Conservation (phyloP, 1,140 invertebrate genomes). For the Drosophila hydei region DNA sequence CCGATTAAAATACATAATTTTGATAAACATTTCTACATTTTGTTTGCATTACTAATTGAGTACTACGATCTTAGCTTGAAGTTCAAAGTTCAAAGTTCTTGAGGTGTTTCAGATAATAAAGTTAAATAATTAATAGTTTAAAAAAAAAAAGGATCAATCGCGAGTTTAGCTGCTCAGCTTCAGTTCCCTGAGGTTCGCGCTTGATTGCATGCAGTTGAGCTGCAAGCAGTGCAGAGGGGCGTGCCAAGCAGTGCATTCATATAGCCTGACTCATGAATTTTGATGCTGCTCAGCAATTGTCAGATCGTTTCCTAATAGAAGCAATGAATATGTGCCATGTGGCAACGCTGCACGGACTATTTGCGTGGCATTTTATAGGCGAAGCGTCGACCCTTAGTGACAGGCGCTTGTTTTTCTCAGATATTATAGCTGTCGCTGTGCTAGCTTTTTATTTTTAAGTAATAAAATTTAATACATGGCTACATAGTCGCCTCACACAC, state of each 20-base stretch:
- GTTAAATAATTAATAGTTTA: too few relatives aligned
- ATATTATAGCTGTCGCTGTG: conserved; percentile 39
- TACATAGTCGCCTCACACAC: conserved; percentile 37
- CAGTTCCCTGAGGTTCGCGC: too few relatives aligned
- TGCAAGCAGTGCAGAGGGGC: too few relatives aligned
- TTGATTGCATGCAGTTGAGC: too few relatives aligned
- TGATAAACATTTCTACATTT: too few relatives aligned
- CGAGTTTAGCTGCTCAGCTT: too few relatives aligned
- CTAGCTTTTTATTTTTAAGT: conserved; percentile 62
- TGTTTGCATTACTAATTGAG: too few relatives aligned
- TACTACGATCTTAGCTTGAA: too few relatives aligned
- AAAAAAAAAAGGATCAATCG: too few relatives aligned
- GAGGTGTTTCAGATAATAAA: too few relatives aligned
- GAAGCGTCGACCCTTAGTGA: background rate
- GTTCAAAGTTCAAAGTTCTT: too few relatives aligned
- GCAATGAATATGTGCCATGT: background rate
- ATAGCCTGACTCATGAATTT: background rate
- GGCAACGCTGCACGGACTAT: background rate
- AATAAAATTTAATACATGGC: conserved; percentile 78
- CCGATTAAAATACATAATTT: too few relatives aligned
- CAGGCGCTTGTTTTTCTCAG: conserved; percentile 26
- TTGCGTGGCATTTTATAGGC: conserved; percentile 27
- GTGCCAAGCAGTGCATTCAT: background rate
- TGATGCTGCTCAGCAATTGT: background rate
- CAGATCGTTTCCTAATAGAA: background rate